Percentiles rank a stretch among this genome's conserved stretches.
Conservation (phyloP, 2,113 vertebrate species). For the Ictidomys tridecemlineatus region DNA sequence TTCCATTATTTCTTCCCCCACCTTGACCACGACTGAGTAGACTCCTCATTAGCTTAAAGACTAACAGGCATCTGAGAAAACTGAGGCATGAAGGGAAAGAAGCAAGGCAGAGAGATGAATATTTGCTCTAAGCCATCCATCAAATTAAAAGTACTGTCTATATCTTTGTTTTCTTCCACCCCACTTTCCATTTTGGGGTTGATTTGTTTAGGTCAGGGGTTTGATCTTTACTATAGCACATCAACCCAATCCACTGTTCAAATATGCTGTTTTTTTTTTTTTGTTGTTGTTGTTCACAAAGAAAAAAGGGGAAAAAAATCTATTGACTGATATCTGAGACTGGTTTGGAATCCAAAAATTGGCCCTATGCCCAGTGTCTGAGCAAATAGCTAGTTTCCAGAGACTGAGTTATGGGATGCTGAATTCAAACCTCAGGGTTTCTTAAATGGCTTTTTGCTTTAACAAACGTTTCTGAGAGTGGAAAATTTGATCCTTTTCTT, state of each 20-base stretch:
- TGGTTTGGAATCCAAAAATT: constrained; percentile 59
- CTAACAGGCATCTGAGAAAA: not conserved
- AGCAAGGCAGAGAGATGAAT: not conserved
- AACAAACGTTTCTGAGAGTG: constrained; percentile 73
- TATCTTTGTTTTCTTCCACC: not conserved
- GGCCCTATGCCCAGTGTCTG: constrained; percentile 65
- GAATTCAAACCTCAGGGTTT: constrained; percentile 74
- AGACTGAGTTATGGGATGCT: constrained; percentile 39
- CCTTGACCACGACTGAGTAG: not conserved
- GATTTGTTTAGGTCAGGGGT: not conserved
- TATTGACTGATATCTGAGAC: constrained; percentile 58
- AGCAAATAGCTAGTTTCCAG: constrained; percentile 66
- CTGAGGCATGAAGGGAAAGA: not conserved
- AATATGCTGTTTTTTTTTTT: not conserved
- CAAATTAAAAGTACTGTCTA: not conserved
- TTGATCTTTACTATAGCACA: not conserved
- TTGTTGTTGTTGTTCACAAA: no score
- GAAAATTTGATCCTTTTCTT: constrained; percentile 78
- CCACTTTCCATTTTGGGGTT: not conserved
- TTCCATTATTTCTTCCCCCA: not conserved
- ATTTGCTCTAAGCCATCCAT: not conserved
- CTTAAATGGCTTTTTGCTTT: constrained; percentile 55
- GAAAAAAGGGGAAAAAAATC: not conserved
- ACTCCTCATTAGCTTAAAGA: constrained; percentile 6
- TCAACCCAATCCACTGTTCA: not conserved